These are phyloP conservation scores for Burhinus bistriatus DNA, from an alignment of 2,113 vertebrate species.

Conservation along the genomic window DNA sequence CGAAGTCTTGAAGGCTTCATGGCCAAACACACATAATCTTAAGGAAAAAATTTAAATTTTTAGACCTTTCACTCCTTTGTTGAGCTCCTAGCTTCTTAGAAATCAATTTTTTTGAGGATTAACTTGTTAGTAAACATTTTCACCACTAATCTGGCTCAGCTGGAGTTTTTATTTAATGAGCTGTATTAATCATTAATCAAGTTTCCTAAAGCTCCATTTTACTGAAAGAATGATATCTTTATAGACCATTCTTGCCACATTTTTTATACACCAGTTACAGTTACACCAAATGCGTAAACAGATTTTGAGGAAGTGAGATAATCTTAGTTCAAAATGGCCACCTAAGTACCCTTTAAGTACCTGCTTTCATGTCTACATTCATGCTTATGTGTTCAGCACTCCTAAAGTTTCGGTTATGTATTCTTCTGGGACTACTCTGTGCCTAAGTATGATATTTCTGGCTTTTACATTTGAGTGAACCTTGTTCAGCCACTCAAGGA, in stretches of 20 bases:
- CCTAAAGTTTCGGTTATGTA: neutral
- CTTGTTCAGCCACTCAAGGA: neutral
- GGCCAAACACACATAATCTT: neutral
- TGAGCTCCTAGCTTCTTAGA: neutral
- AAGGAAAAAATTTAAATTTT: neutral
- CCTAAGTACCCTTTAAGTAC: neutral
- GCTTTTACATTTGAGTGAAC: neutral
- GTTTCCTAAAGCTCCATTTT: neutral
- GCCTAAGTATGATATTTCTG: neutral
- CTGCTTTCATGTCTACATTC: neutral
- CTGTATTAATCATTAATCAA: neutral
- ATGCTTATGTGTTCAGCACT: neutral
- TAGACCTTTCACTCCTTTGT: neutral
- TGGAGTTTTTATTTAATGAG: neutral
- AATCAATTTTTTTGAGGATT: neutral
- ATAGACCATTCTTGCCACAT: neutral
- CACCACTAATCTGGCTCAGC: neutral
- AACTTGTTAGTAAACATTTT: neutral
- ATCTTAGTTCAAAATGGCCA: neutral
- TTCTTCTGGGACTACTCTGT: neutral
- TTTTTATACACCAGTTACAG: neutral
- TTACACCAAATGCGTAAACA: neutral
- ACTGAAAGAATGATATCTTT: neutral
- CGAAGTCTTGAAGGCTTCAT: neutral
- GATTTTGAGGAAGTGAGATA: neutral